Evolutionary conservation across 2,797 vertebrate species (phyloP), one percentile per base, ranked within the genome.

Genomic region (Paedocypris micromegethes): DNA sequence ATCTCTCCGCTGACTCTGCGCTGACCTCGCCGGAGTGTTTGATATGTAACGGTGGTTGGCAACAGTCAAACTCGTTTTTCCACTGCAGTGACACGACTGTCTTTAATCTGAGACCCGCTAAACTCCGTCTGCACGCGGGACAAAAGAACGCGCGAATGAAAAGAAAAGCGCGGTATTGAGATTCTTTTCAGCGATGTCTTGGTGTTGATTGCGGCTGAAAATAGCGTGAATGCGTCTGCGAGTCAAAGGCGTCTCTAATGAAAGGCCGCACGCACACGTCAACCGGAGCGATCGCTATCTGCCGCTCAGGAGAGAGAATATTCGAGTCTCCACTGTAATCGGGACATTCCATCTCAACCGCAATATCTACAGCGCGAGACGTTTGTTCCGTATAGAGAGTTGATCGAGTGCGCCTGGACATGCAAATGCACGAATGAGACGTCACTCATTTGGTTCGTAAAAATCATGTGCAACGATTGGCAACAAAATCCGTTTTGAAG

Each of bases 201-300:
- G 74, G 59, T 55, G 58, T 60, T 70, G 58, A 68, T 61, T 72
- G 70, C 49, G 56, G 53, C 70, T 78, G 61, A 76, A 73, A 78
- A 64, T 72, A 62, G 50, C 52, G 42, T 43, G 58, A 78, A 79
- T 70, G 50, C 56, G 63, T 63, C 51, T 65, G 58, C 48, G 47
- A 4, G 59, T 66, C 49, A 83, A 86, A 81, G 80, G 53, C 72
- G 79, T 83, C 73, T 83, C 74, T 79, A 79, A 76, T 80, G 80
- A 82, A 82, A 71, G 74, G 78, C 66, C 77, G 78, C 75, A 72
- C 47, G 72, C 67, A 48, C 63, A 41, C 73, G 53, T 61, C 5
- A 66, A 70, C 48, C 45, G 66, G 73, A 78, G 62, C 74, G 81
- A 82, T 83, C 63, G 60, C 47, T 64, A 75, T 77, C 80, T 66